Evolutionary conservation across 2,113 vertebrate genomes (phyloP).

Genomic region (Xenopus laevis): DNA sequence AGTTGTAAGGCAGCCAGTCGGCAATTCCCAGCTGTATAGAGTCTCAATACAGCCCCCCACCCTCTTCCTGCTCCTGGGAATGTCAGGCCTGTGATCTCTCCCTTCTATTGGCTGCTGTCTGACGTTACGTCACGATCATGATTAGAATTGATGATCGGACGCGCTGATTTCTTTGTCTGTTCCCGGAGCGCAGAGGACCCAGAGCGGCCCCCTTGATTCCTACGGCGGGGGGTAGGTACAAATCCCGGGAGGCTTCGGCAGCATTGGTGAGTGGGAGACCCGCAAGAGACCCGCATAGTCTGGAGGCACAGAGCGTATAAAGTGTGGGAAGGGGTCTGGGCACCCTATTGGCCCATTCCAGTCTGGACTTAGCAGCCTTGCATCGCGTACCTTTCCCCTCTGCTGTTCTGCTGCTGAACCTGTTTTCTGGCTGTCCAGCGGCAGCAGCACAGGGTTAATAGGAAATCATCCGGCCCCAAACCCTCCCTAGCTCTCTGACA

Average conservation of each 20-base stretch:
- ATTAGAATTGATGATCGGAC: conserved; percentile 98
- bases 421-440: background rate
- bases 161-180: conserved; percentile 97
- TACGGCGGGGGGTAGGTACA: background rate
- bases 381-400: background rate
- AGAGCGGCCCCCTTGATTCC: conserved; percentile 32
- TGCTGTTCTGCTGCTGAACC: background rate
- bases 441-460: conserved; percentile 9
- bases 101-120: conserved; percentile 84
- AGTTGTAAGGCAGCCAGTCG: conserved; percentile 48
- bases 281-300: background rate
- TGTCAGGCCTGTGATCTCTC: conserved; percentile 72
- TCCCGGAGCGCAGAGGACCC: conserved; percentile 82
- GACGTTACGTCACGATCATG: conserved; percentile 92
- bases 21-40: conserved; percentile 35
- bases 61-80: conserved; percentile 47
- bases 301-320: background rate
- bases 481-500: background rate
- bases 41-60: background rate
- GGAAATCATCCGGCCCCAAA: background rate
- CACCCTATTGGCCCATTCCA: conserved; percentile 52
- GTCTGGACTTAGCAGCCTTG: conserved; percentile 50
- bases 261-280: background rate
- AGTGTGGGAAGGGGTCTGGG: background rate
- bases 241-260: background rate